Evolutionary conservation across 2,888 invertebrate genomes (phyloP), one percentile per base, ranked within the genome.

Genomic region (Geophilus truncorum): DNA sequence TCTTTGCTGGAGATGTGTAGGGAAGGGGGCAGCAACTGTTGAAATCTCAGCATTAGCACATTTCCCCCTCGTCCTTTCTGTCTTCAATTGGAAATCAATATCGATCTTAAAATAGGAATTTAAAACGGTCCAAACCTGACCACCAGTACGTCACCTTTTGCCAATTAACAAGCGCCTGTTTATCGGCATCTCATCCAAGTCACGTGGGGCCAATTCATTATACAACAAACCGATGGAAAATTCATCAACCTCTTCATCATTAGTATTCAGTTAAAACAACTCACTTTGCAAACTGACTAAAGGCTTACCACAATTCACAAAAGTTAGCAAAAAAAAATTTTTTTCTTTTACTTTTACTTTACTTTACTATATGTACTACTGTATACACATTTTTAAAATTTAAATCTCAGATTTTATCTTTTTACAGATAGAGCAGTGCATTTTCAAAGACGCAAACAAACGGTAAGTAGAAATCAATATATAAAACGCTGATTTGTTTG

Each of bases 21-120:
- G n/a, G n/a, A n/a, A n/a, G n/a, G n/a, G n/a, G n/a, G n/a, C 57
- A 23, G 57, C 57, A 62, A 62, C 57, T 62, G 57, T 62, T 62
- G 57, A 62, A 62, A 62, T 62, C 57, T 62, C 57, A 62, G 57
- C 57, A 62, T 62, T 62, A 62, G 57, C 57, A 62, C 21, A 62
- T 62, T 62, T 62, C 23, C 57, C 57, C 57, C n/a, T n/a, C n/a
- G n/a, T 62, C 18, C 21, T 21, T 12, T 23, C 57, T 62, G 10
- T 23, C 18, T 62, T 21, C 57, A 62, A 62, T 62, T 62, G 57
- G 57, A 62, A 62, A 62, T 62, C 57, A 62, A 62, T 62, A 62
- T 62, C 57, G 57, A 62, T 62, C 57, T 62, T 21, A 10, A 62
- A 62, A 62, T 62, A 62, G 23, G 57, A 62, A 62, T 62, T 62